Base-by-base conservation (phyloP, 2,113 vertebrate species). In the Ictalurus punctatus region DNA sequence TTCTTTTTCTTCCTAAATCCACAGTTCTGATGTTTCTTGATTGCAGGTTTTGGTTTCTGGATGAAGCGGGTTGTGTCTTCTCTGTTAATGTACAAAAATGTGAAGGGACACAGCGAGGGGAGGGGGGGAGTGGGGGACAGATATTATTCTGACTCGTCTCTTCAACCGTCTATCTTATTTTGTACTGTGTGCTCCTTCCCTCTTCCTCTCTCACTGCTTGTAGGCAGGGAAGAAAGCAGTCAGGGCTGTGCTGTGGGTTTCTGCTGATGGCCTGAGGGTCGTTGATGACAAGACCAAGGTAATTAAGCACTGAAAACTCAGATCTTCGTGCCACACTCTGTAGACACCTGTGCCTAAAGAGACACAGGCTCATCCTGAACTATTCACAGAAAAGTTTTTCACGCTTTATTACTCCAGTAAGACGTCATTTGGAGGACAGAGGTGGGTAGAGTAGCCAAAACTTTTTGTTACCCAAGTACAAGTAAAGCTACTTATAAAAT, bases 271-370 rank as follows among this genome's bases (percentile, higher is more conserved):
- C 92, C 97, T 99, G 86, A 94, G 98, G 86, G 98, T 99, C 27
- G 98, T 99, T 88, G 98, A 99, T 91, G 98, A 99, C 93, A 99
- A 99, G 95, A 99, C 98, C 85, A 99, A 99, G 98, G 98, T 99
- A 95, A 90, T 40, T 8, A 85, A 56, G 21, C 23, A 83, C 21
- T 61, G 4, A 59, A 59, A 40, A 61, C 21, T 61, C 56, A 56
- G 3, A 23, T 37, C 80, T 59, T 79, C 54, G 74, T 40, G 8
- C 21, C 21, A n/a, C 44, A 80, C 10, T 54, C 16, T 27, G 10
- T 69, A 27, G 21, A 30, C 54, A 54, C 30, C 69, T 80, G 86
- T 65, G n/a, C 27, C n/a, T 13, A 2, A 59, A 82, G 21, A 59
- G n/a, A 37, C 54, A 13, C 34, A 16, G 16, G 0, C 58, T 59